A percentile compares a stretch with the other conserved stretches of the same genome.
These are phyloP conservation scores for Hippolais icterina DNA, from an alignment of 2,113 vertebrate genomes.

Conservation along the genomic window DNA sequence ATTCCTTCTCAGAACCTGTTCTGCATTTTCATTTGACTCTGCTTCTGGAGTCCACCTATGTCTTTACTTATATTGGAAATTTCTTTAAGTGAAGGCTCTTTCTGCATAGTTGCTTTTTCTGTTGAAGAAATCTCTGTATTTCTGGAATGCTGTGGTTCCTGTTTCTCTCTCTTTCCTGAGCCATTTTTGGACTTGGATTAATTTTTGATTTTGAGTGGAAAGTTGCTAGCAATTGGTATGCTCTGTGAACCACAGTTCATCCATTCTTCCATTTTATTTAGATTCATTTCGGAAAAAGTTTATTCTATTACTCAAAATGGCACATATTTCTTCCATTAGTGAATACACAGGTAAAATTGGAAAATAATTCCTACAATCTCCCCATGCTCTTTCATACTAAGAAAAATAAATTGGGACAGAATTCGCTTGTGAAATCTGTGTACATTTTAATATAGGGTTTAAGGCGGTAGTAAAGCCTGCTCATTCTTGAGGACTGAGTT, in stretches of 20 bases:
- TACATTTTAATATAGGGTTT: not conserved
- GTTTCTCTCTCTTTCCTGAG: not conserved
- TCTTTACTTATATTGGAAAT: not conserved
- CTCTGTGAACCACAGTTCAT: not conserved
- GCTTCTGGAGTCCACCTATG: not conserved
- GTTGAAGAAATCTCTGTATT: not conserved
- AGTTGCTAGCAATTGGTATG: not conserved
- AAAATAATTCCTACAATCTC: not conserved
- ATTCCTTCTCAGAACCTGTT: not conserved
- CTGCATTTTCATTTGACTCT: not conserved
- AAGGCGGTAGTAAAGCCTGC: not conserved
- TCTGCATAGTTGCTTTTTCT: not conserved
- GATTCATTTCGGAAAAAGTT: not conserved
- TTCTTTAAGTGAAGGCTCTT: not conserved
- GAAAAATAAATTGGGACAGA: not conserved
- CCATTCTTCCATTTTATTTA: not conserved
- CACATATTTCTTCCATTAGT: not conserved
- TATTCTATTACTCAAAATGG: not conserved
- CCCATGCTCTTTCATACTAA: not conserved
- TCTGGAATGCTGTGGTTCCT: not conserved
- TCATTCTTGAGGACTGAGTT: not conserved
- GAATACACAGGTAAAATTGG: rapidly evolving
- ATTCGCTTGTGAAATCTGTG: not conserved
- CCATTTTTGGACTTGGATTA: not conserved
- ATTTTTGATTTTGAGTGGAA: not conserved